These are phyloP conservation scores for Ciconia nigra DNA, from an alignment of 2,797 vertebrate genomes.

Conservation along the genomic window DNA sequence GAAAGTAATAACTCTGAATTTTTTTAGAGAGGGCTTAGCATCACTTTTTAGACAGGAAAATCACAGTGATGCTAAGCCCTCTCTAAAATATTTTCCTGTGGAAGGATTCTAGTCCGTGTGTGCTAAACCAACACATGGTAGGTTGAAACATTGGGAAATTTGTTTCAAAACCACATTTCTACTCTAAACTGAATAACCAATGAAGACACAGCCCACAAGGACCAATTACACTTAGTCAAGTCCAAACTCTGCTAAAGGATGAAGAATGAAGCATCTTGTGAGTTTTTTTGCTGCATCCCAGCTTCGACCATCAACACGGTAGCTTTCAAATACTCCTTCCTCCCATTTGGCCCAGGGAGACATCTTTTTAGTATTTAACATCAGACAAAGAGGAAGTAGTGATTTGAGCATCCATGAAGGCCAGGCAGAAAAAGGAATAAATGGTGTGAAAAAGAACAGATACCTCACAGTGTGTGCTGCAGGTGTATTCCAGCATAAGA, in stretches of 20 bases:
- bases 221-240: background rate
- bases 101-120: background rate
- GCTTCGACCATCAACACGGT: background rate
- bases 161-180: background rate
- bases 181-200: background rate
- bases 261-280: background rate
- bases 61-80: accelerated
- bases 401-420: background rate
- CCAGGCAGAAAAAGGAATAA: background rate
- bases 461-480: background rate
- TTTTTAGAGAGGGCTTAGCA: background rate
- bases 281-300: background rate
- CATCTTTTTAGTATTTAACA: background rate
- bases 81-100: background rate
- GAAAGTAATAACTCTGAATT: background rate
- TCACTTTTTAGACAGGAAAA: background rate
- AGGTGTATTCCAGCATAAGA: background rate
- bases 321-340: background rate
- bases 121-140: background rate
- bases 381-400: background rate
- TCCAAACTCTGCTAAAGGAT: background rate
- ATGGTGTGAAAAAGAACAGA: background rate
- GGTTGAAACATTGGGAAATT: background rate
- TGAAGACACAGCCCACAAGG: background rate
- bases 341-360: background rate